Base-by-base conservation (phyloP, 2,797 vertebrate genomes). In the Botia almorhae region DNA sequence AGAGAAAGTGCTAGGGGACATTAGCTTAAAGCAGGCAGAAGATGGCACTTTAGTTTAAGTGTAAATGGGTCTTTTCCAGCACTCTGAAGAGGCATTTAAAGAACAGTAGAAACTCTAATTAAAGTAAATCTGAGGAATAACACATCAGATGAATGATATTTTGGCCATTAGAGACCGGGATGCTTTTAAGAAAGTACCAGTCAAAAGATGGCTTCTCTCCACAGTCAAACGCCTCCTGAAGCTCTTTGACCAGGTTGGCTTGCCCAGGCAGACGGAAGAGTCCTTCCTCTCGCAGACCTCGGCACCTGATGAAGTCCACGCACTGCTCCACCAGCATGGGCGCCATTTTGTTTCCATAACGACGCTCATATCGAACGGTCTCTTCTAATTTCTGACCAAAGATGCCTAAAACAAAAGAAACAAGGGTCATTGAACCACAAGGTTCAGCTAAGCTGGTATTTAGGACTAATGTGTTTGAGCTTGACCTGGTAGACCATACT, bases 361-460 rank as follows among this genome's bases (percentile, higher is more conserved):
- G 94, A 36, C 96, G 95, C 82, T 99, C 98, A 1, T 96, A 99
- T 0, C 95, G 95, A 11, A 99, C 96, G 0, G 98, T 99, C 78
- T 99, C 98, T 92, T 99, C 98, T 86, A 99, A 88, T 89, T 97
- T 98, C 93, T 99, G 98, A 19, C 98, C 98, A 86, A 99, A 99
- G 85, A 99, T 99, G 69, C 98, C 98, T 99, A 88, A 71, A 89
- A 89, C 10, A 67, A 23, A 4, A 73, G 56, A 68, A n/a, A 46
- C 2, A 64, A 11, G 63, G 21, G 26, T 13, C 3, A 19, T 21
- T 16, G n/a, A 4, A 33, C 48, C 1, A 14, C 2, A 13, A 61
- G 8, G 7, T 60, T n/a, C 10, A 50, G 53, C 17, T 69, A 26
- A 68, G 5, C n/a, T 10, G 36, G 48, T 19, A 26, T 13, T n/a